Conservation (phyloP, 1,140 invertebrate species). For the Periplaneta americana region DNA sequence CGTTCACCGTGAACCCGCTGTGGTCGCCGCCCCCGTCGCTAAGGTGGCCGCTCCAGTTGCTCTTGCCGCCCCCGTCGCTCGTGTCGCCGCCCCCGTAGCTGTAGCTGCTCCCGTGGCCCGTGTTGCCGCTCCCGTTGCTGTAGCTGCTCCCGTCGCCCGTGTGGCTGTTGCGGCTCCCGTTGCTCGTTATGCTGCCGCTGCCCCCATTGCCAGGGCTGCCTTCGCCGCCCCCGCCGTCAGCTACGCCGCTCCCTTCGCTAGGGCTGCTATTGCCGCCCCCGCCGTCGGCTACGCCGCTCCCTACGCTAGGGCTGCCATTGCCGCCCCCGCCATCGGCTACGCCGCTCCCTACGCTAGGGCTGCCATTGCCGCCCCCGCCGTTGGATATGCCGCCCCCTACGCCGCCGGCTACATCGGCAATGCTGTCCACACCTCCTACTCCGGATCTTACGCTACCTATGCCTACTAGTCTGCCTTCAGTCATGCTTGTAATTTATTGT, state of each 20-base stretch:
- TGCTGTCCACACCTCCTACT: not conserved
- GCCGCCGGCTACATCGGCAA: not conserved
- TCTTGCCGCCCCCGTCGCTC: not conserved
- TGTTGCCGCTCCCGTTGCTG: slow-evolving; percentile 11
- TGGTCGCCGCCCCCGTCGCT: slow-evolving; percentile 6
- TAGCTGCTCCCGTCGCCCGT: slow-evolving; percentile 16
- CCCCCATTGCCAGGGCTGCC: slow-evolving; percentile 10
- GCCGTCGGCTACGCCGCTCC: slow-evolving; percentile 12
- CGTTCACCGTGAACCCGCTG: slow-evolving; percentile 14
- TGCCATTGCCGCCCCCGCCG: not conserved
- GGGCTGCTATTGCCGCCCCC: slow-evolving; percentile 5
- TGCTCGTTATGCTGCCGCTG: not conserved
- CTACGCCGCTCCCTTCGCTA: slow-evolving; percentile 4
- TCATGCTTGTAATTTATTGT: not conserved
- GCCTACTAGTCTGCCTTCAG: not conserved
- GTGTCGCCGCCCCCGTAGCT: slow-evolving; percentile 18
- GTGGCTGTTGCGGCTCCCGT: slow-evolving; percentile 21
- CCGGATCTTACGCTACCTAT: not conserved
- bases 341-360: slow-evolving; percentile 10
- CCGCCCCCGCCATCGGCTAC: slow-evolving; percentile 12
- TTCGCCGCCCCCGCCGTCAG: slow-evolving; percentile 12
- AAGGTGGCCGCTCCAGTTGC: slow-evolving; percentile 21
- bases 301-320: slow-evolving; percentile 5
- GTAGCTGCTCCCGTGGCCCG: slow-evolving; percentile 3
- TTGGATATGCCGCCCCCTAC: slow-evolving; percentile 14